Evolutionary conservation across 2,797 vertebrate genomes (phyloP).

Genomic region (Champsocephalus gunnari): DNA sequence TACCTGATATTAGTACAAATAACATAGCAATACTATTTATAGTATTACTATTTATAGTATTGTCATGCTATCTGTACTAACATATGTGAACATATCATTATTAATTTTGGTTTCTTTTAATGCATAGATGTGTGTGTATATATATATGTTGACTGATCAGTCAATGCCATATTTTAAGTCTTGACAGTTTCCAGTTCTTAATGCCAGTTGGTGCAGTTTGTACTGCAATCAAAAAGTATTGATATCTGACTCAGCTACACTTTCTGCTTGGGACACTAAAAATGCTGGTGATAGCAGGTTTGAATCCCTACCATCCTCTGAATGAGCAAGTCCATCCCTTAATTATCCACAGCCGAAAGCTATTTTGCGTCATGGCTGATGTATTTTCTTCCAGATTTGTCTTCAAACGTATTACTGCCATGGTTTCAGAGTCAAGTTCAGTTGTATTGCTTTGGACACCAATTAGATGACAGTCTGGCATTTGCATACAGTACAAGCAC

Average conservation of each 20-base stretch:
- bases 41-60: too few relatives aligned
- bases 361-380: neutral
- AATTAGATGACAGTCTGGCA: slow-evolving; percentile 19
- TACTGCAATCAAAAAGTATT: neutral
- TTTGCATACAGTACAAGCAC: slow-evolving; percentile 8
- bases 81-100: neutral
- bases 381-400: neutral
- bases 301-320: neutral
- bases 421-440: slow-evolving; percentile 12
- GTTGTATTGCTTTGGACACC: slow-evolving; percentile 20
- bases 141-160: neutral
- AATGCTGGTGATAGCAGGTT: neutral
- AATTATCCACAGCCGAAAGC: neutral
- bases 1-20: neutral
- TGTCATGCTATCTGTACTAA: too few relatives aligned
- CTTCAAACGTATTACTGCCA: neutral
- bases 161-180: neutral
- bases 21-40: neutral
- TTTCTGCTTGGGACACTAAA: neutral
- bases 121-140: too few relatives aligned
- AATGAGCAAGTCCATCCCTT: neutral
- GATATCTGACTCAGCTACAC: neutral
- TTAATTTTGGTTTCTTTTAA: neutral
- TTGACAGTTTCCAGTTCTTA: neutral
- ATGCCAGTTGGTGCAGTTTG: neutral